A percentile compares a stretch with the other conserved stretches of the same genome.
Conservation (phyloP, 2,113 vertebrate species). For the Grantiella picta region DNA sequence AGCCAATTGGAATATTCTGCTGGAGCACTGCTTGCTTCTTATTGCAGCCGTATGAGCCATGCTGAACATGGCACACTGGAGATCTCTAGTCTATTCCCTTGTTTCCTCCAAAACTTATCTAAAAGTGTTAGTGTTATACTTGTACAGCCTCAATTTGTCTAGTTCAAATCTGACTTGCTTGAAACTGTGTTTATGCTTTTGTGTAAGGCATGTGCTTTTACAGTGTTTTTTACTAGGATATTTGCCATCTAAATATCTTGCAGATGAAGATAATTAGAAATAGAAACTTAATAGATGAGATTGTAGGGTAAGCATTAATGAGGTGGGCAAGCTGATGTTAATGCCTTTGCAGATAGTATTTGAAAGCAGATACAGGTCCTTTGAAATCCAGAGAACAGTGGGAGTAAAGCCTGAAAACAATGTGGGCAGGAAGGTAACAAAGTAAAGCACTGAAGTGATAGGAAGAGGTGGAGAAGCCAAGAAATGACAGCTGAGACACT, state of each 20-base stretch:
- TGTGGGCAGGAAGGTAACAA: not conserved
- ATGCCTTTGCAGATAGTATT: not conserved
- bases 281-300: not conserved
- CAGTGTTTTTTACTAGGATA: not conserved
- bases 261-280: constrained; percentile 8
- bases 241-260: not conserved
- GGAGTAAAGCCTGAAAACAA: not conserved
- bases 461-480: not conserved
- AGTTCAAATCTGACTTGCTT: not conserved
- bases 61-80: constrained; percentile 10
- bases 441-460: not conserved
- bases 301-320: not conserved
- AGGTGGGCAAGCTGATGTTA: not conserved
- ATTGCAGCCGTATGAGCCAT: constrained; percentile 1
- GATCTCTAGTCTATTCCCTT: constrained; percentile 10
- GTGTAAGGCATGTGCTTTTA: not conserved
- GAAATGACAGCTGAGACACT: not conserved
- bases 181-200: not conserved
- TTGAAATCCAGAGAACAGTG: not conserved
- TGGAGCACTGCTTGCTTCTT: constrained; percentile 7
- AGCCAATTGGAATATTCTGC: constrained; percentile 42
- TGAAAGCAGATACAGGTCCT: not conserved
- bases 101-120: not conserved
- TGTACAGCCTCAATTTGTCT: not conserved
- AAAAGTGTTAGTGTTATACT: not conserved